Conservation (phyloP, 2,797 vertebrate genomes). For the Scarus forsteni region DNA sequence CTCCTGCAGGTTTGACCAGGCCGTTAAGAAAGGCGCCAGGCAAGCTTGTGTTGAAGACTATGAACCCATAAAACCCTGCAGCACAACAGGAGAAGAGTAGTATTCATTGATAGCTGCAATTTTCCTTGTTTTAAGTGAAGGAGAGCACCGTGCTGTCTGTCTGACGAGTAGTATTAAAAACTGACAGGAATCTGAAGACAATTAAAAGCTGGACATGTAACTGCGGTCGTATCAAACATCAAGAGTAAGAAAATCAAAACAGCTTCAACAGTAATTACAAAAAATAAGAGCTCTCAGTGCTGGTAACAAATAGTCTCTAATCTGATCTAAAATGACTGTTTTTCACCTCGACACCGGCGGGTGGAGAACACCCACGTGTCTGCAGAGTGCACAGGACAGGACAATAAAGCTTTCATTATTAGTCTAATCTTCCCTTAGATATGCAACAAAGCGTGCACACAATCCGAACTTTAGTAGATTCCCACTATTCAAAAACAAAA, state of each 20-base stretch:
- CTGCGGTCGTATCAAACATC: conserved; percentile 80
- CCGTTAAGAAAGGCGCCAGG: conserved; percentile 56
- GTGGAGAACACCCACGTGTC: conserved; percentile 59
- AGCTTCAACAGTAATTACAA: conserved; percentile 80
- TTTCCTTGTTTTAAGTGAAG: conserved; percentile 86
- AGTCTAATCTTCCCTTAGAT: conserved; percentile 72
- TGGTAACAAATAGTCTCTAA: conserved; percentile 80
- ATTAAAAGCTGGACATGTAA: conserved; percentile 76
- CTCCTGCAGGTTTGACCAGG: conserved; percentile 31
- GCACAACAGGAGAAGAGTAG: conserved; percentile 73
- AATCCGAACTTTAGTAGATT: conserved; percentile 47
- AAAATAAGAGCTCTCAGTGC: conserved; percentile 83
- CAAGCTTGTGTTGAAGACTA: conserved; percentile 62
- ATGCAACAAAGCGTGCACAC: conserved; percentile 30
- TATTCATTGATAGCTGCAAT: conserved; percentile 84
- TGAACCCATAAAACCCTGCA: conserved; percentile 67
- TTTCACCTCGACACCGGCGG: conserved; percentile 49
- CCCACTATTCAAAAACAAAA: conserved; percentile 36
- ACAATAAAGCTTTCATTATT: conserved; percentile 81
- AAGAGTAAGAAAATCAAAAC: conserved; percentile 76
- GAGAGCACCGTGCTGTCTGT: conserved; percentile 84
- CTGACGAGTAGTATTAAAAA: conserved; percentile 79
- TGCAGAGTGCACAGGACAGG: conserved; percentile 69
- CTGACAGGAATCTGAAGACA: conserved; percentile 75
- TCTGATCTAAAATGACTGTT: conserved; percentile 64